A percentile compares a stretch with the other conserved stretches of the same genome.
Conservation (phyloP, 2,888 invertebrate species). For the Pristionchus entomophagus region DNA sequence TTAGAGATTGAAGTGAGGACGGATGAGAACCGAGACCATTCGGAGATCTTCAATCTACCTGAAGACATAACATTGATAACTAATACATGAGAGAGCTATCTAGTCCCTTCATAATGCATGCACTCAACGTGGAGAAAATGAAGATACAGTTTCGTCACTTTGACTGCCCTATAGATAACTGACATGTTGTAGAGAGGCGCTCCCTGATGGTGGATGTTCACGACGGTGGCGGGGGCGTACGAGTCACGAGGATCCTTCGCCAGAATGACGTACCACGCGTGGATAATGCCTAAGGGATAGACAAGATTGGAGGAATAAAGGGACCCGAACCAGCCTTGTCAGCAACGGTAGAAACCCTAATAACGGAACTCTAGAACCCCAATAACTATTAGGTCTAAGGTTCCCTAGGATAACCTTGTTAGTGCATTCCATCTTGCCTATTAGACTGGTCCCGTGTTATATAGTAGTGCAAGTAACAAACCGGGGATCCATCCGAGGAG, state of each 20-base stretch:
- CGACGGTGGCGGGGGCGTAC: constrained; percentile 13
- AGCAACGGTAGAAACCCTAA: no score
- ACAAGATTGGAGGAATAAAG: neutral
- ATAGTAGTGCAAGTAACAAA: neutral
- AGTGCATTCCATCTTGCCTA: no score
- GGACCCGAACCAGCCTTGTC: neutral
- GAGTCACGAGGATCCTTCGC: neutral
- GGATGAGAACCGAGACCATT: neutral
- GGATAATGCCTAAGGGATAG: neutral
- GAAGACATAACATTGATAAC: neutral
- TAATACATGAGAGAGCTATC: no score
- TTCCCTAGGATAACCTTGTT: no score
- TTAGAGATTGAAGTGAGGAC: neutral
- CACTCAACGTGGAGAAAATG: no score
- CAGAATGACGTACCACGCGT: constrained; percentile 15
- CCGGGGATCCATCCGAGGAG: neutral
- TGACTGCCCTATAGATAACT: no score
- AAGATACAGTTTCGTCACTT: no score
- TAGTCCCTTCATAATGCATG: no score
- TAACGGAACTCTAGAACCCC: no score
- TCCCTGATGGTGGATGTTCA: neutral
- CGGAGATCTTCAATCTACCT: neutral
- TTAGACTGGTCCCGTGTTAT: no score
- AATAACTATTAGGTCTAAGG: no score
- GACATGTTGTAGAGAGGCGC: constrained; percentile 19